Evolutionary conservation across 2,113 vertebrate species (phyloP).

Genomic region (Lasiurus cinereus): DNA sequence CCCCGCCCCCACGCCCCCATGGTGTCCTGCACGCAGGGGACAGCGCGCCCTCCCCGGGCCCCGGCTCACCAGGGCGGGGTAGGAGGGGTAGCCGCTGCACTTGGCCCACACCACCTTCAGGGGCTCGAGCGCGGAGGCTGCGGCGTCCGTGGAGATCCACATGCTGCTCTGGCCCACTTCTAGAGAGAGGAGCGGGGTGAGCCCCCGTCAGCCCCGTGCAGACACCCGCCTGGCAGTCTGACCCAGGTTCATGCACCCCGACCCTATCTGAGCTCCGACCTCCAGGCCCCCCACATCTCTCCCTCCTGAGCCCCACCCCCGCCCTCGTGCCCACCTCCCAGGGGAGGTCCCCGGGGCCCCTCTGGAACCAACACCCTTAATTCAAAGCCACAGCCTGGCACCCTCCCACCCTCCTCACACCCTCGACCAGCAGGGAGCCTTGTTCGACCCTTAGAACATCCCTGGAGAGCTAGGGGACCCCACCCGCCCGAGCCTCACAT

Average conservation of each 20-base stretch:
- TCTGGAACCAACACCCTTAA: not conserved
- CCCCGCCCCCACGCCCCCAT: fast-evolving
- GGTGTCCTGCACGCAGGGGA: too few species aligned
- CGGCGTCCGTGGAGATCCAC: conserved; percentile 96
- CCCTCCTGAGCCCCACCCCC: not conserved
- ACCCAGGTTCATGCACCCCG: fast-evolving
- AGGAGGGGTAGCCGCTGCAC: conserved; percentile 99
- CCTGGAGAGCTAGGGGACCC: not conserved
- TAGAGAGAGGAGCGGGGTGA: conserved; percentile 77
- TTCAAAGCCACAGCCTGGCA: not conserved
- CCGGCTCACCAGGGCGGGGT: conserved; percentile 97
- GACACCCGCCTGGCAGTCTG: not conserved
- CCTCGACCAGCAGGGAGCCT: not conserved
- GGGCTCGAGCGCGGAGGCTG: conserved; percentile 96
- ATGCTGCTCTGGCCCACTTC: conserved; percentile 98
- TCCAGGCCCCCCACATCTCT: fast-evolving
- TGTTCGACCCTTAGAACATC: too few species aligned
- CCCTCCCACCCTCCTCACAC: not conserved
- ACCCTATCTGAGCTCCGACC: not conserved
- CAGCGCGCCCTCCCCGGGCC: fast-evolving
- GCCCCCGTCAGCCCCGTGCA: too few species aligned
- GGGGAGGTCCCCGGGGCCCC: not conserved
- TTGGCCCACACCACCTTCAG: conserved; percentile 99
- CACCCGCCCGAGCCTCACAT: fast-evolving
- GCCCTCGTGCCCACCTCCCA: not conserved